Base-by-base conservation (phyloP, 1,140 invertebrate genomes). In the Lepidurus apus region DNA sequence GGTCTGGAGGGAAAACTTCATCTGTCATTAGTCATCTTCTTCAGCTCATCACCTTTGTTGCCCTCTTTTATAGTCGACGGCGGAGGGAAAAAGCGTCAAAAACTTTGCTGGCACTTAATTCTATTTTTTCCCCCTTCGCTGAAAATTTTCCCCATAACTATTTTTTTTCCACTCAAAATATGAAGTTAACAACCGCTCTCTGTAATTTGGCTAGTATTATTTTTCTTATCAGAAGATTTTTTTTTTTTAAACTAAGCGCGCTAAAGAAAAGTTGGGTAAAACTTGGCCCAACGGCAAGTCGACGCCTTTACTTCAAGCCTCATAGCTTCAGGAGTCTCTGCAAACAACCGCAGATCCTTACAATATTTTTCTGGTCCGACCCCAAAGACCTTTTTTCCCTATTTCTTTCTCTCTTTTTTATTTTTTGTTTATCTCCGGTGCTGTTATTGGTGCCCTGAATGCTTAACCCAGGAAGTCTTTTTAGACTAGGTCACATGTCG, bases 381-480 rank as follows among this genome's bases (percentile, higher is more conserved):
- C 34, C 34, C 34, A 34, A 34, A 34, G 4, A 34, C 34, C 34
- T 34, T 34, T 34, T 34, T 34, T 3, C 34, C 34, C 34, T 4
- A 34, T 34, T 34, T 34, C 34, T 34, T 34, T 34, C 34, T 34
- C 34, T 34, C 34, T 34, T 34, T 4, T 34, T 34, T 65, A 13
- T 65, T 65, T 65, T 21, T 21, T 21, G 53, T 65, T 65, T 65
- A 65, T 65, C 6, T 65, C 17, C 34, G 4, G 34, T n/a, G n/a
- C 13, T 65, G 53, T 65, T 65, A 65, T 65, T 13, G 53, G 6
- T 65, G 53, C 53, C 53, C 53, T 65, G 53, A 21, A 7, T 65
- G 53, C 21, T 65, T 65, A 65, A 65, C 53, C 53, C 53, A 65
- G 53, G 53, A 65, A 65, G 53, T 65, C 53, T 65, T 65, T 65